Conservation (phyloP, 2,888 invertebrate species). For the Drosophila cognata region DNA sequence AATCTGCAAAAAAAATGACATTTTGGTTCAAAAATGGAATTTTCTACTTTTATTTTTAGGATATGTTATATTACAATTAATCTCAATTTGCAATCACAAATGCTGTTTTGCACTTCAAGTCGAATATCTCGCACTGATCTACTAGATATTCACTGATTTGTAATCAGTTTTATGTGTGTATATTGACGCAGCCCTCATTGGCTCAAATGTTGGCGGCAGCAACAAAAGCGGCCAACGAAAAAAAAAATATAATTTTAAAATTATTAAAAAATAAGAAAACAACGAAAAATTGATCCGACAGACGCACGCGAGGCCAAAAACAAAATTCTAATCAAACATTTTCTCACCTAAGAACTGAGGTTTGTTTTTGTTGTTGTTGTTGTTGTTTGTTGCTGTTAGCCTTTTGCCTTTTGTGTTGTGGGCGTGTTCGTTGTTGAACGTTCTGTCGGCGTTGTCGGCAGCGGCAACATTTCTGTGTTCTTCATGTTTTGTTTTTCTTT, state of each 20-base stretch:
- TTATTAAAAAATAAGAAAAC: constrained; percentile 13
- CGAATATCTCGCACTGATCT: background rate
- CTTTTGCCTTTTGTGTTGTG: constrained; percentile 56
- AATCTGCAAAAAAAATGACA: fast-evolving
- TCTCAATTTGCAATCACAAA: background rate
- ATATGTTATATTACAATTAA: background rate
- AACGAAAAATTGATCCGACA: constrained; percentile 26
- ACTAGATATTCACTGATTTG: constrained; percentile 8
- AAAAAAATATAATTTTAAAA: constrained; percentile 9
- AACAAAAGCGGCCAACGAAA: constrained; percentile 16
- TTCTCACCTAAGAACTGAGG: constrained; percentile 71
- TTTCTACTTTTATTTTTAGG: background rate
- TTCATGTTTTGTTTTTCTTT: constrained; percentile 43
- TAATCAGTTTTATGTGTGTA: background rate
- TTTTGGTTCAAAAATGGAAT: background rate
- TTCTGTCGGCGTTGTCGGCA: constrained; percentile 79
- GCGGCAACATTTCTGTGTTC: constrained; percentile 72
- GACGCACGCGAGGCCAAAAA: constrained; percentile 51
- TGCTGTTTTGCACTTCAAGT: background rate
- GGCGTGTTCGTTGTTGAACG: constrained; percentile 83
- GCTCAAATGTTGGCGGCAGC: constrained; percentile 26
- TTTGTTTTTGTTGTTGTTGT: constrained; percentile 29
- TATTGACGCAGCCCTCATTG: constrained; percentile 13
- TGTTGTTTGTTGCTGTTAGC: constrained; percentile 50
- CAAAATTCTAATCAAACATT: constrained; percentile 76